Conservation (phyloP, 2,113 vertebrate genomes). For the Rhinichthys klamathensis region DNA sequence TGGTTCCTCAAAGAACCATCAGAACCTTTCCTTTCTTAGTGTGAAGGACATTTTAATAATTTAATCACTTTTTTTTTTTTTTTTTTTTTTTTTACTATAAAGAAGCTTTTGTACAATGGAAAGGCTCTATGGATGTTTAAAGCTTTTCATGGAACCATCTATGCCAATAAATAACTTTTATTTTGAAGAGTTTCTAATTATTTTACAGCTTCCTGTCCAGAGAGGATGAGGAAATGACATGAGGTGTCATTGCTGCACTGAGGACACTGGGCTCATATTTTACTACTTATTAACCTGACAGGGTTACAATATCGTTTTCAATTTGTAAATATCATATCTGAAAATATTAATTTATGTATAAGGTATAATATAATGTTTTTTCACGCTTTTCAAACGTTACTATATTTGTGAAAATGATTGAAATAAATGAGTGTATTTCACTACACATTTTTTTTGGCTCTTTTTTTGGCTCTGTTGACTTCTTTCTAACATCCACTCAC, state of each 20-base stretch:
- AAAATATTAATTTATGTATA: slow-evolving; percentile 54
- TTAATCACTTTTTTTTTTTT: no score
- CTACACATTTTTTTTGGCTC: background rate
- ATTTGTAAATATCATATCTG: slow-evolving; percentile 51
- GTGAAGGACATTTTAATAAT: no score
- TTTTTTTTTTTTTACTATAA: no score
- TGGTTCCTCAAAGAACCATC: no score
- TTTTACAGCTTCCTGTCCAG: slow-evolving; percentile 71
- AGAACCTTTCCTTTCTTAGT: no score
- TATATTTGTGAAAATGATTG: slow-evolving; percentile 1
- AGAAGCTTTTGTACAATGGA: no score
- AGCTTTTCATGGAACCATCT: no score
- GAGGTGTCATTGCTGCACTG: slow-evolving; percentile 39
- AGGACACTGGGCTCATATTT: slow-evolving; percentile 54
- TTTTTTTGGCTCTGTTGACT: background rate
- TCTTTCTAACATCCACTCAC: background rate
- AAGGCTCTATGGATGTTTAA: no score
- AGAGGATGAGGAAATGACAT: slow-evolving; percentile 62
- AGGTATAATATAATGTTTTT: slow-evolving; percentile 44
- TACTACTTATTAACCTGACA: slow-evolving; percentile 23
- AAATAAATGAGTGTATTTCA: slow-evolving; percentile 18
- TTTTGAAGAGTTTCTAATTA: background rate
- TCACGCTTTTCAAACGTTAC: background rate
- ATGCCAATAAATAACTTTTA: no score
- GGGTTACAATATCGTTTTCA: background rate